phyloP scores from a whole-genome alignment of 1,140 invertebrate genomes.

The Philopotamus ludificatus region DNA sequence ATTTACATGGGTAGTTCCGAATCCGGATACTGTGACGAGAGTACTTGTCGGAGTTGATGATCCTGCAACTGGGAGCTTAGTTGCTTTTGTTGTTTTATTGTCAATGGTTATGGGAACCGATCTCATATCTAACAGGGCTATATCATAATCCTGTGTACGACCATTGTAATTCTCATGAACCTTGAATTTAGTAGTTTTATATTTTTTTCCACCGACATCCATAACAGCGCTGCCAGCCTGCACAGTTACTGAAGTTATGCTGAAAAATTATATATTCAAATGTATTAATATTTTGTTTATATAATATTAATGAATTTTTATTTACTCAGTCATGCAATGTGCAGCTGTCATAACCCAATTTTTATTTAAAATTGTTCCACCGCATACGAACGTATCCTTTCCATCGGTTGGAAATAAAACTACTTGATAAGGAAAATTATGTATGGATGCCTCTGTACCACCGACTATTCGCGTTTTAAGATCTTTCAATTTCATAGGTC shows the following conservation, averaged over 20 bases:
- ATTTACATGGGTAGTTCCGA: conserved; percentile 49
- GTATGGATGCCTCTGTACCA: conserved; percentile 45
- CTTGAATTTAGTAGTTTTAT: not conserved
- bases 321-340: conserved; percentile 43
- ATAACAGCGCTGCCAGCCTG: not conserved
- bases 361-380: conserved; percentile 48
- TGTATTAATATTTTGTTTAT: not conserved
- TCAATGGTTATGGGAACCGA: not conserved
- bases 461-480: conserved; percentile 47
- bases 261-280: not conserved
- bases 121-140: conserved; percentile 41
- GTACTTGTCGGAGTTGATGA: conserved; percentile 39
- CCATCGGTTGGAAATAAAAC: conserved; percentile 41
- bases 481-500: not conserved
- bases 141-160: conserved; percentile 45
- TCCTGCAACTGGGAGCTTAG: conserved; percentile 32
- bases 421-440: conserved; percentile 47
- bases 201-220: not conserved
- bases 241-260: not conserved
- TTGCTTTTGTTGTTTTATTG: conserved; percentile 31
- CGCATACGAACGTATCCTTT: conserved; percentile 44
- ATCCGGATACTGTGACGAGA: conserved; percentile 46
- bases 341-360: conserved; percentile 47
- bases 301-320: not conserved
- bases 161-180: conserved; percentile 46